Conservation (phyloP, 2,888 invertebrate genomes). For the Pollenia labialis region DNA sequence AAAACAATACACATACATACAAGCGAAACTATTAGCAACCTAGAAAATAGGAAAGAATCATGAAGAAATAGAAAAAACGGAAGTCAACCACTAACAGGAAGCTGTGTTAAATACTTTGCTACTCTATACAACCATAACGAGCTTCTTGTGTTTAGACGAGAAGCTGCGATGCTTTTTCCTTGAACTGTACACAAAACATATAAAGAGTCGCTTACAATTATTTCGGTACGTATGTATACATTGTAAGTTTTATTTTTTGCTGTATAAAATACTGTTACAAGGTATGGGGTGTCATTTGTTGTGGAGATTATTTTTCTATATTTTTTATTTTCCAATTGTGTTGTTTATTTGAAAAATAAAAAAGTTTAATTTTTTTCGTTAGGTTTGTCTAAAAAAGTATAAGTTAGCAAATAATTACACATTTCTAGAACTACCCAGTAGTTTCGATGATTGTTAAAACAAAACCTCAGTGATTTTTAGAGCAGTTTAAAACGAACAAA, state of each 20-base stretch:
- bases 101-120: slow-evolving; percentile 74
- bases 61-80: slow-evolving; percentile 36
- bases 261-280: neutral
- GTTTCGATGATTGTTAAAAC: neutral
- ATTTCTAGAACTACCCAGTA: neutral
- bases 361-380: slow-evolving; percentile 17
- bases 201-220: slow-evolving; percentile 31
- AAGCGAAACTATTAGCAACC: slow-evolving; percentile 26
- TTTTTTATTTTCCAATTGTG: slow-evolving; percentile 15
- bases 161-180: slow-evolving; percentile 19
- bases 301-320: slow-evolving; percentile 21
- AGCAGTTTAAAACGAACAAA: no score
- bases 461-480: no score
- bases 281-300: slow-evolving; percentile 37
- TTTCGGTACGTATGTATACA: slow-evolving; percentile 6
- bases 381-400: slow-evolving; percentile 14
- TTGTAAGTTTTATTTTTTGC: slow-evolving; percentile 13
- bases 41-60: slow-evolving; percentile 1
- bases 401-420: slow-evolving; percentile 43
- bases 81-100: slow-evolving; percentile 72
- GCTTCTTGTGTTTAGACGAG: slow-evolving; percentile 48
- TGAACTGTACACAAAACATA: slow-evolving; percentile 25
- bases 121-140: slow-evolving; percentile 61
- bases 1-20: neutral
- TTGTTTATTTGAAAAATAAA: neutral